Base-by-base conservation (phyloP, 2,888 invertebrate species). In the Conops quadrifasciatus region DNA sequence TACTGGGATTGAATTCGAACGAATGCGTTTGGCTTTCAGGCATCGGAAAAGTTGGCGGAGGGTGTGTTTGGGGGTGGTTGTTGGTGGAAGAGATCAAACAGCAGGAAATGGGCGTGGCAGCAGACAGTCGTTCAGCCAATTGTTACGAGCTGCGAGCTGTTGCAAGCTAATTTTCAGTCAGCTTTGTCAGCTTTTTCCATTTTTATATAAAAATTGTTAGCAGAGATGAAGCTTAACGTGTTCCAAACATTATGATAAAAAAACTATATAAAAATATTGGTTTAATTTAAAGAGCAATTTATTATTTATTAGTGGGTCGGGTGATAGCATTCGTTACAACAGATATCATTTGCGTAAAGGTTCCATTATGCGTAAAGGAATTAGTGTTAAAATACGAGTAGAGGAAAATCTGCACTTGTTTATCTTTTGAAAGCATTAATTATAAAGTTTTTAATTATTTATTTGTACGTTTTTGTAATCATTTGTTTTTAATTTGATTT, bases 241-340 rank as follows among this genome's bases (percentile, higher is more conserved):
- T n/a, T n/a, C n/a, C 62, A 19, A 21, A 13, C 16, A 3, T 45
- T 36, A 7, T 1, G 15, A 45, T 21, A 36, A 36, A 36, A 49
- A 5, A 13, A n/a, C 9, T 58, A 45, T 24, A 58, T 63, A 26
- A 47, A 59, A 30, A 75, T 65, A 45, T 70, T 76, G 63, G 36
- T 66, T 70, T 62, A 19, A 47, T 63, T 26, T 56, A 26, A 26
- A 56, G 2, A 16, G 9, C 15, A 16, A 26, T 56, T 26, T 56
- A 26, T 24, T 56, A 56, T 56, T 62, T 43, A n/a, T 53, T 7
- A n/a, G 11, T 21, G 21, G 1, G n/a, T 19, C 15, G n/a, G 11
- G 19, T 53, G 24, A 53, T 53, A 21, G 11, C n/a, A 53, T 53
- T 53, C n/a, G 11, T 53, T 9, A 49, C 19, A 13, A 13, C n/a